Evolutionary conservation across 2,888 invertebrate genomes (phyloP).

Genomic region (Syritta pipiens): DNA sequence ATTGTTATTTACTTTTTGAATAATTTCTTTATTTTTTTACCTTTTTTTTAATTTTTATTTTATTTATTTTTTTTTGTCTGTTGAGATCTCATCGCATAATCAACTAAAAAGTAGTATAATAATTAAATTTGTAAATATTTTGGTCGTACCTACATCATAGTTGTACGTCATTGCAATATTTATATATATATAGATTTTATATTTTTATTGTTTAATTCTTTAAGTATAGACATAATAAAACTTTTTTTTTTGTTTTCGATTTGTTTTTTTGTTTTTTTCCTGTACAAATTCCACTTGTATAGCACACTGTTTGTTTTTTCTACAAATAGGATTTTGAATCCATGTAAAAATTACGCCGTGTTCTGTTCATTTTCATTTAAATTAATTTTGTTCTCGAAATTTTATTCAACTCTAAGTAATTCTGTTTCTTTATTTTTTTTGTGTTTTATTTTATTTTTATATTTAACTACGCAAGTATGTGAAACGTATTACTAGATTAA

Average conservation of each 20-base stretch:
- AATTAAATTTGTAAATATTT: slow-evolving; percentile 46
- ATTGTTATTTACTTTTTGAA: slow-evolving; percentile 14
- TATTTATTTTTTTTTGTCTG: slow-evolving; percentile 11
- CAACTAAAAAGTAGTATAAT: slow-evolving; percentile 44
- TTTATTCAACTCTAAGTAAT: background rate
- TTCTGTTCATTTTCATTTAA: slow-evolving; percentile 31
- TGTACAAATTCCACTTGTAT: slow-evolving; percentile 66
- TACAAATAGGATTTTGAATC: slow-evolving; percentile 59
- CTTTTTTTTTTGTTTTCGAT: too few species aligned
- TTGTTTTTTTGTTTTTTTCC: too few species aligned
- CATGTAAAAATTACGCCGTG: slow-evolving; percentile 56
- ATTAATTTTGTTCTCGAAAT: background rate
- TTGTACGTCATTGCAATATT: slow-evolving; percentile 65
- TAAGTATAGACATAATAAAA: slow-evolving; percentile 50
- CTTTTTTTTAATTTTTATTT: too few species aligned
- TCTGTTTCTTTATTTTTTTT: slow-evolving; percentile 6
- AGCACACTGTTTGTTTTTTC: slow-evolving; percentile 47
- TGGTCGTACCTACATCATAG: slow-evolving; percentile 56
- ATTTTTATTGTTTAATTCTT: slow-evolving; percentile 14
- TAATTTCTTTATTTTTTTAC: too few species aligned
- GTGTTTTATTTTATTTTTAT: slow-evolving; percentile 37
- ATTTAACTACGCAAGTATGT: slow-evolving; percentile 54
- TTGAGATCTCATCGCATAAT: slow-evolving; percentile 62
- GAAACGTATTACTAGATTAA: slow-evolving; percentile 60
- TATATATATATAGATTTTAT: slow-evolving; percentile 12